phyloP scores from a whole-genome alignment of 2,113 vertebrate species.

The Oryzias melastigma region DNA sequence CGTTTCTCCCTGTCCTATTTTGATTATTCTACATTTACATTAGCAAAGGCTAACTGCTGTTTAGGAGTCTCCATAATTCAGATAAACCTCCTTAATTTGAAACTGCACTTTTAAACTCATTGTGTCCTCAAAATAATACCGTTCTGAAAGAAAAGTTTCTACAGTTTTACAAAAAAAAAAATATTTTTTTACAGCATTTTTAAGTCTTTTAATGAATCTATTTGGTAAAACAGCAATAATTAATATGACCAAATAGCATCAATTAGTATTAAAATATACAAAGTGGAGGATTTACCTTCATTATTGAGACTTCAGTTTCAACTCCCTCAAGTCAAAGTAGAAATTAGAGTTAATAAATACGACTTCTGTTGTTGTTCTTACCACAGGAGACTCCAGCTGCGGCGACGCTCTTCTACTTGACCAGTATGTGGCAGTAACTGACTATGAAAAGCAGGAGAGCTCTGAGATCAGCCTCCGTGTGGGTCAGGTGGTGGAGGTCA shows the following conservation, averaged over 20 bases:
- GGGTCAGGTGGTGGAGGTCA: slow-evolving; percentile 97
- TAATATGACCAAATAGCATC: neutral
- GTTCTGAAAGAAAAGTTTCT: neutral
- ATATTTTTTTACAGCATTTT: too few relatives aligned
- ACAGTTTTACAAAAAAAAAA: too few relatives aligned
- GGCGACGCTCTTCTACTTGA: slow-evolving; percentile 90
- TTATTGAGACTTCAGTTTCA: slow-evolving; percentile 29
- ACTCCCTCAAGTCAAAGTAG: neutral
- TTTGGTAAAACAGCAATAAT: neutral
- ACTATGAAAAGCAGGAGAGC: slow-evolving; percentile 98
- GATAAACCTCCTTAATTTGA: slow-evolving; percentile 41
- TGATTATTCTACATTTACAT: slow-evolving; percentile 18
- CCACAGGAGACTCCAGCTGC: slow-evolving; percentile 79
- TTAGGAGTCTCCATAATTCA: slow-evolving; percentile 23
- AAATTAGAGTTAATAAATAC: slow-evolving; percentile 3
- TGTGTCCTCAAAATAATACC: neutral
- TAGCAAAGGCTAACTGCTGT: slow-evolving; percentile 14
- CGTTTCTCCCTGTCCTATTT: slow-evolving; percentile 16
- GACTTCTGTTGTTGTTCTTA: neutral
- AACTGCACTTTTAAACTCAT: slow-evolving; percentile 4
- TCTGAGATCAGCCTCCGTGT: slow-evolving; percentile 94
- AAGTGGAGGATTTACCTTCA: slow-evolving; percentile 48
- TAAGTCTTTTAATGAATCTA: slow-evolving; percentile 3
- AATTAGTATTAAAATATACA: neutral
- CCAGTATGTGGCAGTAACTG: slow-evolving; percentile 93